These are phyloP conservation scores for Aricia agestis DNA, from an alignment of 1,140 invertebrate species.

Conservation along the genomic window DNA sequence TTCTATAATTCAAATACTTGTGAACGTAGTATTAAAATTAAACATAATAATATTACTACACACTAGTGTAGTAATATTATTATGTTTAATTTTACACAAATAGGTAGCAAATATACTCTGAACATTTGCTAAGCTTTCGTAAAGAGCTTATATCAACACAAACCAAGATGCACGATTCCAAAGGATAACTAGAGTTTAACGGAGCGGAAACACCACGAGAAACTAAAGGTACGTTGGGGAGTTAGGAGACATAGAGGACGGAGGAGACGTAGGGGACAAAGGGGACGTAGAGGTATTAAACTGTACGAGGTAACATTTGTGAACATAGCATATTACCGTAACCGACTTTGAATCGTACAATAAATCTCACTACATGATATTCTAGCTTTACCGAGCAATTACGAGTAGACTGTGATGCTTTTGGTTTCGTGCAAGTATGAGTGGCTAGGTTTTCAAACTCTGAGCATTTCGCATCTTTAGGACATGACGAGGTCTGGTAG, in stretches of 20 bases:
- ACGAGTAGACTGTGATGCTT: neutral
- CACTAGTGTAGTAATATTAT: too few species aligned
- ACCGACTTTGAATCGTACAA: neutral
- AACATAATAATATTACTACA: too few species aligned
- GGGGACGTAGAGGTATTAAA: neutral
- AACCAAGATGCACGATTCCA: neutral
- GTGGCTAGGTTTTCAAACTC: too few species aligned
- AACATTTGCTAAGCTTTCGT: neutral
- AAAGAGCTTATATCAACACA: neutral
- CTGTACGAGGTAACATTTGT: neutral
- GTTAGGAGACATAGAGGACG: neutral
- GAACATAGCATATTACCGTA: neutral
- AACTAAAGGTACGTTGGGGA: neutral
- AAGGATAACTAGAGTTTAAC: slow-evolving; percentile 8
- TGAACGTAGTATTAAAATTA: too few species aligned
- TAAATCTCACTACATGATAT: neutral
- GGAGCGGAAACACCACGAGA: neutral
- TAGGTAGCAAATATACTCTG: too few species aligned
- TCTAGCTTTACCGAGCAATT: neutral
- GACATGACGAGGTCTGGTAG: too few species aligned
- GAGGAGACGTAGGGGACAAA: neutral
- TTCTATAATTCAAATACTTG: too few species aligned
- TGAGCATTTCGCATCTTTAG: too few species aligned
- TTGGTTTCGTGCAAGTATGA: neutral
- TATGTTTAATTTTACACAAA: too few species aligned